A percentile compares a stretch with the other conserved stretches of the same genome.
Evolutionary conservation across 2,888 invertebrate genomes (phyloP).

Genomic region (Plusia festucae): DNA sequence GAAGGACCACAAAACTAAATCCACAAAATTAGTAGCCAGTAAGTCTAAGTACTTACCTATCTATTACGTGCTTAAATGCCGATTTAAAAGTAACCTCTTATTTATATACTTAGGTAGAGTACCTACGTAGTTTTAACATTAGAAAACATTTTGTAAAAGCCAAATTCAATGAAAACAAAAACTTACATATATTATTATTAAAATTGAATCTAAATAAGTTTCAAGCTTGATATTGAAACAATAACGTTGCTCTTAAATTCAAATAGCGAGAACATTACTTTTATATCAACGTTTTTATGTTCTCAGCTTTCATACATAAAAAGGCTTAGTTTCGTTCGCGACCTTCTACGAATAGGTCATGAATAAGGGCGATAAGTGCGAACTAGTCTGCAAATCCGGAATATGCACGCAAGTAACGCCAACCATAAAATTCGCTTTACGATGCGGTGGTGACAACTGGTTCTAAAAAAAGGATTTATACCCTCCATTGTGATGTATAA

Average conservation of each 20-base stretch:
- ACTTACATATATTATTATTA: neutral
- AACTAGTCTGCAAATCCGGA: neutral
- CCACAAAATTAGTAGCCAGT: too few relatives aligned
- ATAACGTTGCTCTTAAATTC: neutral
- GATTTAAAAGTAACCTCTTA: too few relatives aligned
- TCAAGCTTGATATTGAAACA: neutral
- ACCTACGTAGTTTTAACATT: too few relatives aligned
- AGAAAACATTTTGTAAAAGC: neutral
- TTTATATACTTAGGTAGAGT: too few relatives aligned
- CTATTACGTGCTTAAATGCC: too few relatives aligned
- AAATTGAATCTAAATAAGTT: neutral
- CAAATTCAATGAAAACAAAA: neutral
- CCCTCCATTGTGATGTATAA: neutral
- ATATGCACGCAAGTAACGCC: neutral
- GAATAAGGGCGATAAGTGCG: constrained; percentile 3
- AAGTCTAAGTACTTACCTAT: too few relatives aligned
- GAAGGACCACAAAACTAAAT: too few relatives aligned
- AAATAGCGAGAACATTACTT: neutral
- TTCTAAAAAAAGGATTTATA: neutral
- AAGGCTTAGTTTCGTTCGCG: neutral
- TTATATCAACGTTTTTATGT: neutral
- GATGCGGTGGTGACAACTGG: neutral
- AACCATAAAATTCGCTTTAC: neutral
- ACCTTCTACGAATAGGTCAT: neutral
- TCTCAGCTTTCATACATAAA: constrained; percentile 7